Evolutionary conservation across 2,888 invertebrate species (phyloP).

Genomic region (Dolomedes plantarius): DNA sequence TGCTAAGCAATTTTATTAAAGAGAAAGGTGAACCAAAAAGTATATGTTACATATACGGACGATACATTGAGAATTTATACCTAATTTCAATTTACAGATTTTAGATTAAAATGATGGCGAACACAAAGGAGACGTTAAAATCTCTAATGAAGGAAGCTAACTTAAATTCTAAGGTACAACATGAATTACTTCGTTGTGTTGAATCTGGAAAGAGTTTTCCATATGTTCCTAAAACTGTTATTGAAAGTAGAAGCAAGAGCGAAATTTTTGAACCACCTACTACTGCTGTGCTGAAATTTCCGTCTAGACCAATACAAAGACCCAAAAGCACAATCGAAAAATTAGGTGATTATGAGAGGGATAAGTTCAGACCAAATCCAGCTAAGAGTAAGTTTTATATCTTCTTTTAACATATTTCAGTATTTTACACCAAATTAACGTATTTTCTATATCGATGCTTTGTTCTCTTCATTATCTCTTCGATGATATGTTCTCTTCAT

Average conservation of each 20-base stretch:
- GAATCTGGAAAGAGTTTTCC: constrained; percentile 19
- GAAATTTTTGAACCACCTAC: neutral
- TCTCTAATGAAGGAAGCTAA: constrained; percentile 47
- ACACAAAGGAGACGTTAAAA: neutral
- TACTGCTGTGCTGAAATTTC: neutral
- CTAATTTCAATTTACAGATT: too few species aligned
- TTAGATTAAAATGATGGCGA: too few species aligned
- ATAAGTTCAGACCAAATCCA: constrained; percentile 42
- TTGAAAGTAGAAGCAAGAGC: neutral
- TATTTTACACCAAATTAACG: too few species aligned
- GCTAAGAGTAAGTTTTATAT: constrained; percentile 28
- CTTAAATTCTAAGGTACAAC: constrained; percentile 35
- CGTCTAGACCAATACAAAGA: constrained; percentile 34
- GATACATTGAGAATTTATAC: too few species aligned
- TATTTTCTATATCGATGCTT: too few species aligned
- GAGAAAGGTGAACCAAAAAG: too few species aligned
- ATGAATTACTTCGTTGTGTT: constrained; percentile 32
- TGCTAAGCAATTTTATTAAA: too few species aligned
- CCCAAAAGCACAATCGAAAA: constrained; percentile 25
- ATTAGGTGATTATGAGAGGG: constrained; percentile 43
- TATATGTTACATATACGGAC: too few species aligned
- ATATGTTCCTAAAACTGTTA: constrained; percentile 29
- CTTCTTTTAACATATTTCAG: too few species aligned
- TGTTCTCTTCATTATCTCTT: too few species aligned
- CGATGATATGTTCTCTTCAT: too few species aligned